These are phyloP conservation scores for Popillia japonica DNA, from an alignment of 1,140 invertebrate species.

Conservation along the genomic window DNA sequence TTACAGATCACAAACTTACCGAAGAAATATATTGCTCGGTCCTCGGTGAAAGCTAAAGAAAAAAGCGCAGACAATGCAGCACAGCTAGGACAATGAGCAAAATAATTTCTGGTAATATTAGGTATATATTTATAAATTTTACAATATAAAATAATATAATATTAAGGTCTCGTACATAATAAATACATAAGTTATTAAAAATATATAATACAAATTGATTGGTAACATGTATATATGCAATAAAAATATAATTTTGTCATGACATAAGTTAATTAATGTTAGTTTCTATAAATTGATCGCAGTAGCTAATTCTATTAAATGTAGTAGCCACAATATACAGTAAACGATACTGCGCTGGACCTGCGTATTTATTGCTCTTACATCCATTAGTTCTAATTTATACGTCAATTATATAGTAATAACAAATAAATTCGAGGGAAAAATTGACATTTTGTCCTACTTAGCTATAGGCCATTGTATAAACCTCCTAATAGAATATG, in stretches of 20 bases:
- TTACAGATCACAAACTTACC: too few species aligned
- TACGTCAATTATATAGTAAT: neutral
- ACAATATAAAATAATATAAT: neutral
- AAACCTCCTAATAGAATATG: neutral
- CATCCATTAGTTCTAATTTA: neutral
- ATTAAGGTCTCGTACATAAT: neutral
- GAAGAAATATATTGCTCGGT: too few species aligned
- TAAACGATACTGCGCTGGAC: too few species aligned
- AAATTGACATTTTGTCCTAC: neutral
- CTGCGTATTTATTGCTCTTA: too few species aligned
- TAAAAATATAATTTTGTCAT: slow-evolving; percentile 16
- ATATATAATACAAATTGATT: neutral
- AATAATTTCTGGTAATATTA: neutral
- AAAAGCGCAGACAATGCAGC: too few species aligned
- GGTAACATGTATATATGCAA: neutral
- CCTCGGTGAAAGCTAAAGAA: too few species aligned
- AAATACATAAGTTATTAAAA: slow-evolving; percentile 17
- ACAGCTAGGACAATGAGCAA: too few species aligned
- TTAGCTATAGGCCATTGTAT: neutral
- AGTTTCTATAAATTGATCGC: too few species aligned
- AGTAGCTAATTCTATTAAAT: neutral
- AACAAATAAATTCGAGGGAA: neutral
- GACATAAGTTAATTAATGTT: neutral
- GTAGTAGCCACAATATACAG: too few species aligned
- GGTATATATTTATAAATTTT: neutral